Percentiles rank a stretch among this genome's conserved stretches.
Conservation (phyloP, 2,797 vertebrate species). For the Schizothorax lantsangensis region DNA sequence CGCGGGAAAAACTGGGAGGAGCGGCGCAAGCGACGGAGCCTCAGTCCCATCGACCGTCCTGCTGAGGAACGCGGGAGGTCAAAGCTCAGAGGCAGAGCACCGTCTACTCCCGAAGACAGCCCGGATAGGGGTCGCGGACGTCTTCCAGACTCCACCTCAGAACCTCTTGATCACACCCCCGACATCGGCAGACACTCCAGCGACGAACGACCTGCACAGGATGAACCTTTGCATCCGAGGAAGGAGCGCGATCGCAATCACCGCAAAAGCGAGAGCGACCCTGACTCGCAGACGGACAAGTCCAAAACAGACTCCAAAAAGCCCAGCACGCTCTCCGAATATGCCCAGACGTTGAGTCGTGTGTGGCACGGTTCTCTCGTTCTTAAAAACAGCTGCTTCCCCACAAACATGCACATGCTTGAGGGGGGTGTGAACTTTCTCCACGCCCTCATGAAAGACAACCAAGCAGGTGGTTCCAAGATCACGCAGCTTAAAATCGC, state of each 20-base stretch:
- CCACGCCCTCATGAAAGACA: conserved; percentile 86
- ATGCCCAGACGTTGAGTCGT: conserved; percentile 86
- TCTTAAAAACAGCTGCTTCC: conserved; percentile 98
- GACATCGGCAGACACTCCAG: conserved; percentile 68
- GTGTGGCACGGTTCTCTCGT: conserved; percentile 95
- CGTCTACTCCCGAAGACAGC: conserved; percentile 84
- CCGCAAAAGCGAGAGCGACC: conserved; percentile 74
- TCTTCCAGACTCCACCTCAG: conserved; percentile 82
- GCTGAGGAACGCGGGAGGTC: conserved; percentile 83
- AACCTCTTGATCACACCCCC: conserved; percentile 83
- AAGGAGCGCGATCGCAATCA: conserved; percentile 79
- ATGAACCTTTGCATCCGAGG: conserved; percentile 70
- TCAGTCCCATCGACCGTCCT: conserved; percentile 80
- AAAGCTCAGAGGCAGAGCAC: conserved; percentile 73
- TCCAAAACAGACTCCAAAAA: conserved; percentile 68
- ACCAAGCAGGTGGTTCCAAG: conserved; percentile 75
- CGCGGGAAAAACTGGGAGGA: conserved; percentile 83
- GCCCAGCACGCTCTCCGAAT: conserved; percentile 86
- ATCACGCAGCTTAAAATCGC: conserved; percentile 94
- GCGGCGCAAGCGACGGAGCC: conserved; percentile 80
- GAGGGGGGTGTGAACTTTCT: conserved; percentile 92
- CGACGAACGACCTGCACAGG: conserved; percentile 73
- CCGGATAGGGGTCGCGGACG: conserved; percentile 89
- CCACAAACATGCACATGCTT: conserved; percentile 92
- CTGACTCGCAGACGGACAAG: conserved; percentile 52